Base-by-base conservation (phyloP, 2,888 invertebrate species). In the Bhutanitis thaidina region DNA sequence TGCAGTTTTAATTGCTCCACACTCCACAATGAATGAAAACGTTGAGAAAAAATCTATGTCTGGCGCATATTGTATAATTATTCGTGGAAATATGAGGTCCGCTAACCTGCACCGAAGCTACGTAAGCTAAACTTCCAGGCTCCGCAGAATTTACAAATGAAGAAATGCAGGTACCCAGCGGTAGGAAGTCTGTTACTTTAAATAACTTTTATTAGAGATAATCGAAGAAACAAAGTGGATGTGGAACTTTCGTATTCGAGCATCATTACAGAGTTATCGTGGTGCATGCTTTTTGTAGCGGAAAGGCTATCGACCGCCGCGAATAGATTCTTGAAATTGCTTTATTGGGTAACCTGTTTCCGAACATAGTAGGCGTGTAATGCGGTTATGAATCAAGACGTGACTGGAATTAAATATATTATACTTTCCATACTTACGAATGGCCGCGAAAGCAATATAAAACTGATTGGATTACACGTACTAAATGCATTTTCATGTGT, bases 321-420 rank as follows among this genome's bases (percentile, higher is more conserved):
- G 70, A 74, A 82, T 81, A 80, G 74, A 71, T 78, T 79, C 77
- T 77, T 77, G 78, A 85, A 84, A 85, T 83, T 79, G 70, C 81
- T 85, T 80, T 83, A 84, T 85, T 85, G 79, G 80, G 78, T 76
- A 84, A 83, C 84, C 78, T 77, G 83, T 82, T 82, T 68, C 71
- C 69, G 73, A 74, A 77, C 74, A 70, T 71, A 67, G 75, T 71
- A 78, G 76, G 77, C 78, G 76, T 77, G 74, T 76, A 72, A 72
- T 74, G 68, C 62, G 62, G 68, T 71, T 73, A 75, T 78, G 72
- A 77, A 79, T 81, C 77, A 78, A 75, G 61, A 65, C 60, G 60
- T 66, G 70, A 67, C 69, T 69, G 62, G 71, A 67, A 64, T 69
- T 65, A 72, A 67, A 75, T 69, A 64, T 64, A 69, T 68, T 62